A percentile compares a stretch with the other conserved stretches of the same genome.
These are phyloP conservation scores for Aurelia sp. DNA, from an alignment of 30 jellyfish, hydroid and myxozoan species.

Conservation along the genomic window DNA sequence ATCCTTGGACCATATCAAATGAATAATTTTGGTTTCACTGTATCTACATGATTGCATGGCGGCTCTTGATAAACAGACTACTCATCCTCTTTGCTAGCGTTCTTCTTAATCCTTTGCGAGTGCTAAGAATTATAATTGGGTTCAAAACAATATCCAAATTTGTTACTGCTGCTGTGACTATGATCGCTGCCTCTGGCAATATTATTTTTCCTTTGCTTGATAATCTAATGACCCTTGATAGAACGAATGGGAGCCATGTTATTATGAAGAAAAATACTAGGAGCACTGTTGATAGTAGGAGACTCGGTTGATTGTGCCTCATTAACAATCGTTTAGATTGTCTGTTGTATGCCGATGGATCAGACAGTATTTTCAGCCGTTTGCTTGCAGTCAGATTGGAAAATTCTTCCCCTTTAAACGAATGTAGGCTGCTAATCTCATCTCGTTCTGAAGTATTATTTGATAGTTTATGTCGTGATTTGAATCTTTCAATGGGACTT, in stretches of 20 bases:
- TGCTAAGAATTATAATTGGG: constrained; percentile 17
- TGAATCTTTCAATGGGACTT: no score
- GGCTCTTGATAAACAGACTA: not conserved
- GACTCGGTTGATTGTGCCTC: constrained; percentile 20
- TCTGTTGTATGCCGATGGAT: not conserved
- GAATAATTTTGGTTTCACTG: no score
- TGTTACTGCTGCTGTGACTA: constrained; percentile 21
- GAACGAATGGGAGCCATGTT: constrained; percentile 30
- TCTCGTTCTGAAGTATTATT: not conserved
- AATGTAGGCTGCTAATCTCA: not conserved
- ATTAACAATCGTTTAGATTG: not conserved
- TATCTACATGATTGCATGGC: not conserved
- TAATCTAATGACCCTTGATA: constrained; percentile 13
- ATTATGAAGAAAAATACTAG: constrained; percentile 18
- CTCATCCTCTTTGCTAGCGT: not conserved
- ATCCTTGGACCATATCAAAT: no score
- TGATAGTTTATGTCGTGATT: no score
- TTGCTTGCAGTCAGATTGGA: constrained; percentile 12
- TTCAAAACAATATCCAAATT: constrained; percentile 4
- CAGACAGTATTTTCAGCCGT: constrained; percentile 10
- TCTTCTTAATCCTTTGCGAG: constrained; percentile 22
- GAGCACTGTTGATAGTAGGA: constrained; percentile 16
- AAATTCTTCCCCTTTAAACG: constrained; percentile 21
- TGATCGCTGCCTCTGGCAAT: not conserved
- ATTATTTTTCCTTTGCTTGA: not conserved